Evolutionary conservation across 2,888 invertebrate genomes (phyloP), one percentile per base, ranked within the genome.

Genomic region (Leucania comma): DNA sequence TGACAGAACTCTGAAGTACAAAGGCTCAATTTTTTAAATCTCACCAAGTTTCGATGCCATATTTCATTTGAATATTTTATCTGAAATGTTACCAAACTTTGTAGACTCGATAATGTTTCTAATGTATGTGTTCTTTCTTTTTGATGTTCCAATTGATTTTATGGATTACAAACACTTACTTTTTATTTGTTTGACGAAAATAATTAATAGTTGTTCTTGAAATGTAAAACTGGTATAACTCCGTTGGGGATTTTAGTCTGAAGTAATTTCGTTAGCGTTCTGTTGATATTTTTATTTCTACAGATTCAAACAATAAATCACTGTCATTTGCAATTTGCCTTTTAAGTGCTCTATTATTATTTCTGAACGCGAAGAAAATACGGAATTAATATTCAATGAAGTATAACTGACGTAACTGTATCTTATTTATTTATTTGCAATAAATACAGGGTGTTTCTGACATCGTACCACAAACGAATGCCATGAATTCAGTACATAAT

Each of bases 31-130:
- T 72, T 76, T 77, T 64, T 54, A 69, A 75, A 65, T 70, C 71
- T 53, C 20, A 46, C 59, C 24, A 56, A 65, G 46, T 68, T 78
- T 61, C 9, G 32, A 57, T 26, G 65, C 62, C 62, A 75, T 75
- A 75, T 68, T 72, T 64, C 60, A 69, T 79, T 71, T 71, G 68
- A 80, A 80, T 80, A 75, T 82, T 71, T 75, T 57, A 80, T 75
- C 61, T 78, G 53, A 50, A 80, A 69, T 64, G 48, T 81, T 69
- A 51, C 8, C n/a, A 61, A 80, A 82, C 48, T 82, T 82, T 29
- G 32, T 22, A 60, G 65, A 71, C 57, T 29, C 53, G 71, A 75
- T 71, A 82, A 79, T 78, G 35, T 70, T 48, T 69, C 65, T 66
- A 81, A 67, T 67, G 63, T 68, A 20, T 57, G 51, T 67, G 53